Evolutionary conservation across 2,888 invertebrate genomes (phyloP), one percentile per base, ranked within the genome.

Genomic region (Agrotis ipsilon): DNA sequence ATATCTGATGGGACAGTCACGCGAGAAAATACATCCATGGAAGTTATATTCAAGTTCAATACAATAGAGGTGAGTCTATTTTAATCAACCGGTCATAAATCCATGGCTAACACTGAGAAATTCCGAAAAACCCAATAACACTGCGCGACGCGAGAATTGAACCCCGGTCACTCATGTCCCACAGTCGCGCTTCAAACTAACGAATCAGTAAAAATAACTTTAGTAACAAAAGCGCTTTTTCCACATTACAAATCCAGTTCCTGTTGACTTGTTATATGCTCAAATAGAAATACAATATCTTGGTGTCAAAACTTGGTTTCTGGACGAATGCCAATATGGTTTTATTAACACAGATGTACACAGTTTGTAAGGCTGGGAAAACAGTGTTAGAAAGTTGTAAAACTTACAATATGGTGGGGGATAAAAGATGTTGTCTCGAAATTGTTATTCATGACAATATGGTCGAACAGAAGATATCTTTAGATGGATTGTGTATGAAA

Each of bases 301-400:
- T 68, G 60, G 70, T 55, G 70, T 59, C 57, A 62, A 49, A 43
- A 24, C 49, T 64, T 58, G 27, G 19, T 46, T 72, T 45, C 54
- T 72, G 69, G 78, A 27, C 54, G 49, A 19, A 19, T 68, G 79
- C 79, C 79, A 79, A 75, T 63, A 66, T 63, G 70, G 64, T 78
- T 75, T 71, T 75, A 74, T 75, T 74, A 74, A 75, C 60, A 68
- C 59, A 48, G 58, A 75, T 62, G 70, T 68, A 71, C 18, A 32
- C 18, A 32, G 60, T 57, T 46, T 64, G 39, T 57, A 64, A 45
- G 13, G 19, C 24, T 59, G 24, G 49, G 45, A 70, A 57, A 18
- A 51, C 9, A 52, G 16, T 49, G 55, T 63, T 48, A 3, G 24
- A 63, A 64, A 59, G 49, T 63, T 49, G 0, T 45, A 57, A 58